Evolutionary conservation across 2,113 vertebrate genomes (phyloP).

Genomic region (Colius striatus): DNA sequence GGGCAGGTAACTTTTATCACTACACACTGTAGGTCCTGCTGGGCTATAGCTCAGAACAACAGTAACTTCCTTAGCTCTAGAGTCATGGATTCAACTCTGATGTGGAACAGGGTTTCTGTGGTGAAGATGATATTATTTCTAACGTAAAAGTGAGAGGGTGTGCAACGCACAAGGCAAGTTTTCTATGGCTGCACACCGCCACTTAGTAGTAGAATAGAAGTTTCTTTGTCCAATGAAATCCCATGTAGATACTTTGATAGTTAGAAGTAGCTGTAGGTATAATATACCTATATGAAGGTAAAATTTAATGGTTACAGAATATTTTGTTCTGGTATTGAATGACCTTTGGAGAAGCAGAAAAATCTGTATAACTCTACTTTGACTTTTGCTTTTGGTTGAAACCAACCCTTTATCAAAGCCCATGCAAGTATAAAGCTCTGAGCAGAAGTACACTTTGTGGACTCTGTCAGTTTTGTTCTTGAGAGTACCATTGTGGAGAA

Average conservation of each 20-base stretch:
- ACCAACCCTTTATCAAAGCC: neutral
- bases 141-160: neutral
- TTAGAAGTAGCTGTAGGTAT: neutral
- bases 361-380: neutral
- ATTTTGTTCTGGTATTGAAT: neutral
- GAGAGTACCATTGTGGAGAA: neutral
- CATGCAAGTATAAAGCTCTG: neutral
- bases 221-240: neutral
- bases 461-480: neutral
- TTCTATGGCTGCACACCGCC: rapidly evolving
- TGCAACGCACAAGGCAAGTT: neutral
- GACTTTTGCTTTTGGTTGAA: neutral
- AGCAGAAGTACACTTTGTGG: neutral
- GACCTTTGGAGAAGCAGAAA: neutral
- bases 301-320: neutral
- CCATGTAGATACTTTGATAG: neutral
- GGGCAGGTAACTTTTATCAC: neutral
- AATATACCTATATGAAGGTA: neutral
- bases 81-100: neutral
- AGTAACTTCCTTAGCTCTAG: neutral
- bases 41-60: neutral
- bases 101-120: neutral
- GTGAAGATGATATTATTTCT: neutral
- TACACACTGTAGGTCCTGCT: neutral
- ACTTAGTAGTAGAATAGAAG: neutral